phyloP scores from a whole-genome alignment of 2,888 invertebrate species.

The Cartodere bifasciata region DNA sequence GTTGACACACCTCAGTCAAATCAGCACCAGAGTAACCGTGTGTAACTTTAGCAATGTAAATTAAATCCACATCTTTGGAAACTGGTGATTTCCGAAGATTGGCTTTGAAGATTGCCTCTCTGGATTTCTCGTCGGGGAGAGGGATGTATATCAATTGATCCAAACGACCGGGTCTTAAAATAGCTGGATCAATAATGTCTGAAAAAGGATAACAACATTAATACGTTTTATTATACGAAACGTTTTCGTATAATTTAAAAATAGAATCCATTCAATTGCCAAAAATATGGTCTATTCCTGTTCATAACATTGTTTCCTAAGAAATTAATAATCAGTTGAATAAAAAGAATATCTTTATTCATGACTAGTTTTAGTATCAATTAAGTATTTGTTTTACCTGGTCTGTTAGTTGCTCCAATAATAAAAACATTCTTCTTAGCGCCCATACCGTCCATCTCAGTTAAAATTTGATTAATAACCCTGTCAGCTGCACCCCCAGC shows the following conservation, averaged over 20 bases:
- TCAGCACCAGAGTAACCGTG: slow-evolving; percentile 98
- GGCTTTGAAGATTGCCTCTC: slow-evolving; percentile 90
- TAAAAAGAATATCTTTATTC: no score
- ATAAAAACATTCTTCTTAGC: slow-evolving; percentile 99
- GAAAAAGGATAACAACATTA: slow-evolving; percentile 33
- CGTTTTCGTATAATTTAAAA: no score
- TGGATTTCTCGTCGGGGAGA: slow-evolving; percentile 95
- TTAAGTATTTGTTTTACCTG: no score
- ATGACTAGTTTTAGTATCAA: no score
- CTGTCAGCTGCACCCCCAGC: slow-evolving; percentile 98
- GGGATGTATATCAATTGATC: slow-evolving; percentile 99
- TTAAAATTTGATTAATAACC: slow-evolving; percentile 98
- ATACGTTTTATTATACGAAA: no score
- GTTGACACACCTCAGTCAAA: slow-evolving; percentile 97
- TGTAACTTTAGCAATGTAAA: slow-evolving; percentile 78
- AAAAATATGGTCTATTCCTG: no score
- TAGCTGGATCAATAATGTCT: slow-evolving; percentile 99
- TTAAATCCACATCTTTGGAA: slow-evolving; percentile 86
- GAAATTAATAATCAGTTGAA: no score
- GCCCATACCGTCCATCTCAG: slow-evolving; percentile 99
- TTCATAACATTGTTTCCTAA: no score
- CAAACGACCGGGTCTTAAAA: slow-evolving; percentile 93
- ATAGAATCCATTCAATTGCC: no score
- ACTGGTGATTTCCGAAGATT: slow-evolving; percentile 94
- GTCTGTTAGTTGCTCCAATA: slow-evolving; percentile 89